Evolutionary conservation across 2,888 invertebrate species (phyloP).

Genomic region (Halocaridina rubra): DNA sequence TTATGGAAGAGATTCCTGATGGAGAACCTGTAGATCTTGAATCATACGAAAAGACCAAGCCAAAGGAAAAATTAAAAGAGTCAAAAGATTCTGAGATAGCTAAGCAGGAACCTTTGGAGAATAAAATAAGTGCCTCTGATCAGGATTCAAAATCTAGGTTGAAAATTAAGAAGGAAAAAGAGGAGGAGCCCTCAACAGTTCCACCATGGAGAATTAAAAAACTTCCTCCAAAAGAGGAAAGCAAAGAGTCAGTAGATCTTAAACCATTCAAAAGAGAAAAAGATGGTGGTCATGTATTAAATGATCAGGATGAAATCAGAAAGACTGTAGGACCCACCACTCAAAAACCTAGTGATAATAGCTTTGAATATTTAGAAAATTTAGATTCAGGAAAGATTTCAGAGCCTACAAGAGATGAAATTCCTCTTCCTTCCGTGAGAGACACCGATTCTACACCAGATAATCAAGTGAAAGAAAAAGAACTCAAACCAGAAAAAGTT

Average conservation of each 20-base stretch:
- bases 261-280: not conserved
- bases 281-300: not conserved
- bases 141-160: not conserved
- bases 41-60: not conserved
- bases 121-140: not conserved
- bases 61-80: not conserved
- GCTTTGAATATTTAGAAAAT: too few relatives aligned
- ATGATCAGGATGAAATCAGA: too few relatives aligned
- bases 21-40: slow-evolving; percentile 39
- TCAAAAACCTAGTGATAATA: too few relatives aligned
- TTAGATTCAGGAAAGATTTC: not conserved
- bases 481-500: not conserved
- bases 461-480: not conserved
- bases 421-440: not conserved
- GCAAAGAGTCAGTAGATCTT: not conserved
- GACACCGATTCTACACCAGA: not conserved
- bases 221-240: not conserved
- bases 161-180: not conserved
- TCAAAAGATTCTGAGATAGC: not conserved
- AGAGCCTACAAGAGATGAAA: not conserved
- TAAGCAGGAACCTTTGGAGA: not conserved
- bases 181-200: not conserved
- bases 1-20: slow-evolving; percentile 31
- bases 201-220: not conserved
- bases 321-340: not conserved